Conservation (phyloP, 2,888 invertebrate genomes). For the Luffia ferchaultella region DNA sequence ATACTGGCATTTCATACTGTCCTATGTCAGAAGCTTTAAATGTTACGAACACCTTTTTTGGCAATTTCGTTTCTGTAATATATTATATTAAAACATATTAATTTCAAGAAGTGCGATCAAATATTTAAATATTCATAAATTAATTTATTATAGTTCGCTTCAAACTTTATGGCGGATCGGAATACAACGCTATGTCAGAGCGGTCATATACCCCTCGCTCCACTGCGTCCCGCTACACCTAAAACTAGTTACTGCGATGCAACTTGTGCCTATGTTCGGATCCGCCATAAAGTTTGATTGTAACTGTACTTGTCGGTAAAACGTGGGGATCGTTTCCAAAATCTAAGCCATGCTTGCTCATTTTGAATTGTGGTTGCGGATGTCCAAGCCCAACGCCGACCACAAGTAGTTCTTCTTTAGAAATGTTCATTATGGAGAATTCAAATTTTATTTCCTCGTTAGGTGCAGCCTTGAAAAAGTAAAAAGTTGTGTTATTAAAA, state of each 20-base stretch:
- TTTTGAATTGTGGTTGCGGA: slow-evolving; percentile 35
- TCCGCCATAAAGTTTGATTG: too few relatives aligned
- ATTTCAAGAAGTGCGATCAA: too few relatives aligned
- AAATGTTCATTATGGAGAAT: slow-evolving; percentile 32
- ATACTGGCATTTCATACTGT: slow-evolving; percentile 50
- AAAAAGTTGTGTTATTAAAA: neutral
- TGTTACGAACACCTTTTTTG: slow-evolving; percentile 20
- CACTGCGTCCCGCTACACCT: too few relatives aligned
- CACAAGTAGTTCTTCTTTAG: slow-evolving; percentile 27
- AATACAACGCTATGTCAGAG: too few relatives aligned
- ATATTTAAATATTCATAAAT: neutral
- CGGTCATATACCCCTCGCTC: too few relatives aligned
- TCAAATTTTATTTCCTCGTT: slow-evolving; percentile 27
- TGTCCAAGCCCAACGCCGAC: slow-evolving; percentile 36
- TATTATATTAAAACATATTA: neutral
- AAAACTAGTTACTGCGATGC: too few relatives aligned
- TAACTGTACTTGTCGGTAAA: too few relatives aligned
- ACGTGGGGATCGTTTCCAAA: slow-evolving; percentile 23
- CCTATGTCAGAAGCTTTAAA: slow-evolving; percentile 32
- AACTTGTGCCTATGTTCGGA: too few relatives aligned
- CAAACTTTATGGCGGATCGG: too few relatives aligned
- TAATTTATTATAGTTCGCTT: too few relatives aligned
- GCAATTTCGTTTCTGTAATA: neutral
- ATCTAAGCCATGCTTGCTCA: slow-evolving; percentile 28
- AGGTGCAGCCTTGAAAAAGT: slow-evolving; percentile 31